Conservation (phyloP, 2,113 vertebrate genomes). For the Bagarius yarrelli region DNA sequence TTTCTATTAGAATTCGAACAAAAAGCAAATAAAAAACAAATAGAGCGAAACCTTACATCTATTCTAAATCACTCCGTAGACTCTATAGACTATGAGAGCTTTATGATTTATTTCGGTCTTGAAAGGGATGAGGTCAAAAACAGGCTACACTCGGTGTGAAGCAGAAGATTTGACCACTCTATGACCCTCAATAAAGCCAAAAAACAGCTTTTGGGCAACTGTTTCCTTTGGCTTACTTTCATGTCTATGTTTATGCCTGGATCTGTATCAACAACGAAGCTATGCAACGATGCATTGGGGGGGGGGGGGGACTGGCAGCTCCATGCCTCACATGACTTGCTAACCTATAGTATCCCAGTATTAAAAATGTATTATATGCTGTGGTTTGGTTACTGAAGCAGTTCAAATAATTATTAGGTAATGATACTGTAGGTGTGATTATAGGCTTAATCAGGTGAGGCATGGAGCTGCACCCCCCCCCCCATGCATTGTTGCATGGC, state of each 20-base stretch:
- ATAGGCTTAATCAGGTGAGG: background rate
- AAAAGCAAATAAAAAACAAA: background rate
- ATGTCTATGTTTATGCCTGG: constrained; percentile 18
- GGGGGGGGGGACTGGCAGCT: constrained; percentile 10
- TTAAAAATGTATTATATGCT: constrained; percentile 39
- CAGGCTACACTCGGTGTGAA: constrained; percentile 14
- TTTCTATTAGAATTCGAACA: background rate
- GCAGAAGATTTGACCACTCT: background rate
- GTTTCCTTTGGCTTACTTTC: constrained; percentile 13
- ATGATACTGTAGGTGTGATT: too few relatives aligned
- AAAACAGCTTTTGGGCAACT: constrained; percentile 3
- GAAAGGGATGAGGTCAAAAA: constrained; percentile 16
- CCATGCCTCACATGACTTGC: constrained; percentile 23
- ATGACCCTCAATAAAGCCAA: constrained; percentile 25
- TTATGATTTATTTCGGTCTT: background rate
- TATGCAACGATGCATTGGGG: background rate
- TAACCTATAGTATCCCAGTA: constrained; percentile 18
- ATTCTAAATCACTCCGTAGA: background rate
- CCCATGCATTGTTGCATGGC: too few relatives aligned
- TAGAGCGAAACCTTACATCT: background rate
- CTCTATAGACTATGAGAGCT: background rate
- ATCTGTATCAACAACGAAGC: constrained; percentile 1
- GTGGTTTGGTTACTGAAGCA: background rate
- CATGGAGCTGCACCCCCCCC: too few relatives aligned
- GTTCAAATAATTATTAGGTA: background rate